Percentiles rank a stretch among this genome's conserved stretches.
Evolutionary conservation across 2,888 invertebrate species (phyloP).

Genomic region (Tachina fera): DNA sequence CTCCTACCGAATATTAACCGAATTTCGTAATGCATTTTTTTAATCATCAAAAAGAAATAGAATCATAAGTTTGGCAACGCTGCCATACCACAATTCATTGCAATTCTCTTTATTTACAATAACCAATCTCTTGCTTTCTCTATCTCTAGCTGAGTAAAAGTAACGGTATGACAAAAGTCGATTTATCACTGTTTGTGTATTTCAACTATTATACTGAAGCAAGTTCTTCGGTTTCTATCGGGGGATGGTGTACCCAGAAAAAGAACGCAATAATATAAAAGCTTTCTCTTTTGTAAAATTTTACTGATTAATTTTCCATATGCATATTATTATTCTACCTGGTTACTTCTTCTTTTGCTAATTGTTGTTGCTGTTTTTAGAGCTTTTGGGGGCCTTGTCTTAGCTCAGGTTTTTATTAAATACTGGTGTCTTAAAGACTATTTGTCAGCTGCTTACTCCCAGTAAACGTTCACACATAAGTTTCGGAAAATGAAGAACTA

Average conservation of each 20-base stretch:
- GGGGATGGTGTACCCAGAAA: constrained; percentile 17
- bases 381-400: constrained; percentile 62
- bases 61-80: too few species aligned
- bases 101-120: constrained; percentile 9
- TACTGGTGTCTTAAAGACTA: background rate
- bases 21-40: too few species aligned
- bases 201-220: constrained; percentile 55
- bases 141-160: constrained; percentile 2
- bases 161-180: constrained; percentile 15
- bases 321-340: constrained; percentile 56
- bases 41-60: too few species aligned
- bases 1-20: too few species aligned
- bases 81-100: too few species aligned
- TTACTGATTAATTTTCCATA: constrained; percentile 18
- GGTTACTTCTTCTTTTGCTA: constrained; percentile 55
- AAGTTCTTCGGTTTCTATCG: constrained; percentile 14
- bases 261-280: constrained; percentile 34
- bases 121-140: background rate
- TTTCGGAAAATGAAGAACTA: background rate
- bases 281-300: constrained; percentile 19
- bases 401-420: constrained; percentile 45
- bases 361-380: constrained; percentile 17
- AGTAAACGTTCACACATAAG: constrained; percentile 6
- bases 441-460: background rate
- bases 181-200: constrained; percentile 8